Evolutionary conservation across 1,140 invertebrate genomes (phyloP), one percentile per base, ranked within the genome.

Genomic region (Caenorhabditis remanei): DNA sequence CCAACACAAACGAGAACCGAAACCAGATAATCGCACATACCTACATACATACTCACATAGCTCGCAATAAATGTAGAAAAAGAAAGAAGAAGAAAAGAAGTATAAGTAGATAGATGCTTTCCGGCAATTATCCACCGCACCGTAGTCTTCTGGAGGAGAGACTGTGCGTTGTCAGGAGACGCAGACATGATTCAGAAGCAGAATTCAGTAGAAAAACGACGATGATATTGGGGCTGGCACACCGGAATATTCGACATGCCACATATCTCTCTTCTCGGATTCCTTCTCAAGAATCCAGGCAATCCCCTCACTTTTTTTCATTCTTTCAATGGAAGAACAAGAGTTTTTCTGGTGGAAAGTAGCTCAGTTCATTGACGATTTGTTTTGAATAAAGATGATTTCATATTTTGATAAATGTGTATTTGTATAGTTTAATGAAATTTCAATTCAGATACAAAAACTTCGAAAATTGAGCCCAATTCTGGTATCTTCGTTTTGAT

Each of bases 81-180:
- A 79, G 71, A 79, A 79, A 41, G 24, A 71, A 43, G 53, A 53
- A 43, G n/a, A 46, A 65, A 79, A 79, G 71, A 79, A 79, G 71
- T 79, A 79, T 79, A 79, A 79, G 71, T 50, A 79, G 71, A 79
- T 79, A 79, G 71, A 79, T 79, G 71, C 71, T 79, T 79, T 79
- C 71, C 71, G 71, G 71, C 71, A 79, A 79, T 79, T 79, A 79
- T 79, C 43, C 46, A 79, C 71, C 71, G 71, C 71, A 79, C 71
- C 71, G 71, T 79, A 79, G 71, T 79, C 46, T 50, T 79, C 71
- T 9, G 32, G 9, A 21, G 8, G 7, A 50, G 21, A 79, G 71
- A 53, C n/a, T 79, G 46, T 71, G 41, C 7, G 46, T 79, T n/a
- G 71, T 24, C 40, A 79, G 46, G 71, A 79, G 71, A 79, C 71